These are phyloP conservation scores for Seriola aureovittata DNA, from an alignment of 2,113 vertebrate genomes.

Conservation along the genomic window DNA sequence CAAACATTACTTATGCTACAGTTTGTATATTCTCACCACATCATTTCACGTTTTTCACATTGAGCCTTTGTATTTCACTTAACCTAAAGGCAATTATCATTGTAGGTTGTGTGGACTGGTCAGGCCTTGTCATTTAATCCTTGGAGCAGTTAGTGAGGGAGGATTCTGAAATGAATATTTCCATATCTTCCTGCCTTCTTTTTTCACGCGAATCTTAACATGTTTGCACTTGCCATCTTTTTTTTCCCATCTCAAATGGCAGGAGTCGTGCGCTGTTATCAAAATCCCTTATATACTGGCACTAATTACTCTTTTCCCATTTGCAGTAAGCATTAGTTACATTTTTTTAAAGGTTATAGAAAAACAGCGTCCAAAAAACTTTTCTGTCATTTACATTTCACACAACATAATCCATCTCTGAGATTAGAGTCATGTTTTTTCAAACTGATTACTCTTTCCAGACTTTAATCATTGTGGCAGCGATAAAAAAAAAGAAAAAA, in stretches of 20 bases:
- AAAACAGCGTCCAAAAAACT: neutral
- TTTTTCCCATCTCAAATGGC: neutral
- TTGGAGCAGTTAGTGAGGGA: neutral
- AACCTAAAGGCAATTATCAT: neutral
- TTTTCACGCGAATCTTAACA: neutral
- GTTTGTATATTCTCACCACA: neutral
- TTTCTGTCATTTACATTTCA: neutral
- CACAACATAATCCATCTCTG: neutral
- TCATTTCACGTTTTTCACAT: neutral
- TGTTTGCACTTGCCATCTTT: neutral
- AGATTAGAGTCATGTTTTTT: neutral
- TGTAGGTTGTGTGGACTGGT: neutral
- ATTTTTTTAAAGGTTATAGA: neutral
- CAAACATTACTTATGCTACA: neutral
- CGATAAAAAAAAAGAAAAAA: neutral
- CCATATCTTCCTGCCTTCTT: neutral
- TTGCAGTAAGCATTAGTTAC: too few species aligned
- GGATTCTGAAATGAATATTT: neutral
- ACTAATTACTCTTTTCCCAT: neutral
- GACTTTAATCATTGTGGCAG: neutral
- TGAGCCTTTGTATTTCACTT: neutral
- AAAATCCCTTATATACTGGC: neutral
- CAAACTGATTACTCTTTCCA: neutral
- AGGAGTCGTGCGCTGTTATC: neutral
- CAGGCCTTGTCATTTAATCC: conserved; percentile 1